Percentiles rank a stretch among this genome's conserved stretches.
phyloP scores from a whole-genome alignment of 2,888 invertebrate genomes.

The Drosophila setosimentum region DNA sequence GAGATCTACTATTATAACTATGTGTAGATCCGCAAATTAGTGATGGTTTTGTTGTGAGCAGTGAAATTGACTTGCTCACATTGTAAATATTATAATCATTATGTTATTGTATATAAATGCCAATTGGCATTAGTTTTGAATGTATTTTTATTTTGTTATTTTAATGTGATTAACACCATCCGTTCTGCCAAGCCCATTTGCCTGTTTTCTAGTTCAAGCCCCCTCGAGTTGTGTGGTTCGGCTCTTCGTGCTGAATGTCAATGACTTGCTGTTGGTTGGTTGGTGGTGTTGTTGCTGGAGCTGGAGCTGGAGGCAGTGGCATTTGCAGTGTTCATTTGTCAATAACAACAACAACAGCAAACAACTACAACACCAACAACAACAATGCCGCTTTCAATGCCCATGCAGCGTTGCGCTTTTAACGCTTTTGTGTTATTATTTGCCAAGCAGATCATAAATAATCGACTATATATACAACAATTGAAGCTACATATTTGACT shows the following conservation, averaged over 20 bases:
- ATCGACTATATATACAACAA: slow-evolving; percentile 33
- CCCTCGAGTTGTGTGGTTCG: slow-evolving; percentile 29
- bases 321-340: slow-evolving; percentile 72
- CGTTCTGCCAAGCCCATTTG: slow-evolving; percentile 60
- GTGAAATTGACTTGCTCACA: slow-evolving; percentile 27
- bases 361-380: slow-evolving; percentile 16
- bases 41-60: slow-evolving; percentile 25
- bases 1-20: slow-evolving; percentile 22
- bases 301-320: slow-evolving; percentile 50
- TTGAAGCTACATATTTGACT: slow-evolving; percentile 47
- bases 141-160: slow-evolving; percentile 20
- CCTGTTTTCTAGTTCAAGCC: slow-evolving; percentile 69
- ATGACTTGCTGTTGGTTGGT: slow-evolving; percentile 46
- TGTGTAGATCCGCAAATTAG: slow-evolving; percentile 41
- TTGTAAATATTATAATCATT: slow-evolving; percentile 3
- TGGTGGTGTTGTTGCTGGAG: slow-evolving; percentile 15
- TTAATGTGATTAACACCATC: slow-evolving; percentile 68
- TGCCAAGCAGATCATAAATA: slow-evolving; percentile 70
- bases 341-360: slow-evolving; percentile 53
- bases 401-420: slow-evolving; percentile 74
- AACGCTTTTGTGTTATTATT: slow-evolving; percentile 72
- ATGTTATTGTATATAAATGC: slow-evolving; percentile 40
- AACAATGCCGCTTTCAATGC: slow-evolving; percentile 74
- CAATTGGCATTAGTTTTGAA: slow-evolving; percentile 34
- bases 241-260: slow-evolving; percentile 66